Evolutionary conservation across 2,113 vertebrate species (phyloP).

Genomic region (Cairina moschata): DNA sequence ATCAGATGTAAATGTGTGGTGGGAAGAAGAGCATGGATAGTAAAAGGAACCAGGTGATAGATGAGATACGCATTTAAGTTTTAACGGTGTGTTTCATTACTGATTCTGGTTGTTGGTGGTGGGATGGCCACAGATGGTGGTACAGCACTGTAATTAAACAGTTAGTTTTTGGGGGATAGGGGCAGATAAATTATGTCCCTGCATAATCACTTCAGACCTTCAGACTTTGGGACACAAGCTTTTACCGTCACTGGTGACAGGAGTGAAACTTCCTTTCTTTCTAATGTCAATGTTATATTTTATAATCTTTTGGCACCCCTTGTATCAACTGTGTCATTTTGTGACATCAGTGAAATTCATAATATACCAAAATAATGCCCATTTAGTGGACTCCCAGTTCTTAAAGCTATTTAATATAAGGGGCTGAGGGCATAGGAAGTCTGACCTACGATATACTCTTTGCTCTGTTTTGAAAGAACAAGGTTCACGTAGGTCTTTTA

Average conservation of each 20-base stretch:
- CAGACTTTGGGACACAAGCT: background rate
- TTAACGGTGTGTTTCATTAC: background rate
- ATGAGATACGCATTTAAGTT: background rate
- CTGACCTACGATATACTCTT: background rate
- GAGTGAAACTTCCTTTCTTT: background rate
- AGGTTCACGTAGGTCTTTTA: background rate
- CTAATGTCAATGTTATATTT: background rate
- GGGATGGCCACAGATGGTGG: background rate
- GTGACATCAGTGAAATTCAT: background rate
- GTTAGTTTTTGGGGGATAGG: background rate
- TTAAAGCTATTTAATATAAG: background rate
- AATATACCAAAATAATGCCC: background rate
- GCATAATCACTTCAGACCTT: background rate
- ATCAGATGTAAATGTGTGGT: background rate
- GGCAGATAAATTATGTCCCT: background rate
- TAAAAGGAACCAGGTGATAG: background rate
- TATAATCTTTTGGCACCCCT: background rate
- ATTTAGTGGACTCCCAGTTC: background rate
- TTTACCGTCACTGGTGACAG: background rate
- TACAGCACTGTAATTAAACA: background rate
- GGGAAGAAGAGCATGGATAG: background rate
- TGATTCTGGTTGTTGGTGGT: background rate
- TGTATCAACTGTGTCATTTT: background rate
- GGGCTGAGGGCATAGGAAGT: background rate
- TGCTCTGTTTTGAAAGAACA: background rate